Conservation (phyloP, 1,140 invertebrate species). For the Scaptomyza hsui region DNA sequence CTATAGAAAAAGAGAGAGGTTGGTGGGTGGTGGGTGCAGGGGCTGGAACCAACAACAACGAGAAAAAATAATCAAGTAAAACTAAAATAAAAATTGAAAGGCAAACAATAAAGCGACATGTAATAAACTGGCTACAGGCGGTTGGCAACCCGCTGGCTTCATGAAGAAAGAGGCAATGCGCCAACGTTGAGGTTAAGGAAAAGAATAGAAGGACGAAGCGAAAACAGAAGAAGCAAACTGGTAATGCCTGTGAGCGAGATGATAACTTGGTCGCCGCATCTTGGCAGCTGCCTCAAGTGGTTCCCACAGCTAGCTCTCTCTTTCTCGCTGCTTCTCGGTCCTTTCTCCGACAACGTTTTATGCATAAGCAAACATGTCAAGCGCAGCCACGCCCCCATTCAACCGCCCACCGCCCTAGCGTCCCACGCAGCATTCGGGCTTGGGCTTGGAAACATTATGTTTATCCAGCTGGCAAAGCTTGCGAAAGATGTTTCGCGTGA, state of each 20-base stretch:
- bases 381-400: slow-evolving; percentile 40
- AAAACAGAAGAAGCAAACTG: neutral
- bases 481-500: slow-evolving; percentile 77
- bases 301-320: too few relatives aligned
- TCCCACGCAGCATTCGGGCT: neutral
- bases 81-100: slow-evolving; percentile 81
- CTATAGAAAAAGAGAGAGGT: slow-evolving; percentile 28
- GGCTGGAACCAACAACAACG: too few relatives aligned
- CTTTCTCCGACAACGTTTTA: slow-evolving; percentile 58
- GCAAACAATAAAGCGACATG: slow-evolving; percentile 75
- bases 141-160: slow-evolving; percentile 18
- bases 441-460: slow-evolving; percentile 60
- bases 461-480: slow-evolving; percentile 76
- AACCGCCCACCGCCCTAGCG: neutral
- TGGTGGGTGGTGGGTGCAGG: too few relatives aligned
- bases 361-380: slow-evolving; percentile 82
- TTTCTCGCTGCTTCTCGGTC: slow-evolving; percentile 18
- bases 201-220: neutral
- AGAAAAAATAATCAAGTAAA: slow-evolving; percentile 65
- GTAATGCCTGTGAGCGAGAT: slow-evolving; percentile 60
- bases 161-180: neutral
- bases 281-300: slow-evolving; percentile 15
- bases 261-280: slow-evolving; percentile 65
- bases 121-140: slow-evolving; percentile 71
- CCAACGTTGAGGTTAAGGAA: neutral